Percentiles rank a stretch among this genome's conserved stretches.
phyloP scores from a whole-genome alignment of 2,797 vertebrate genomes.

The Cossypha caffra region DNA sequence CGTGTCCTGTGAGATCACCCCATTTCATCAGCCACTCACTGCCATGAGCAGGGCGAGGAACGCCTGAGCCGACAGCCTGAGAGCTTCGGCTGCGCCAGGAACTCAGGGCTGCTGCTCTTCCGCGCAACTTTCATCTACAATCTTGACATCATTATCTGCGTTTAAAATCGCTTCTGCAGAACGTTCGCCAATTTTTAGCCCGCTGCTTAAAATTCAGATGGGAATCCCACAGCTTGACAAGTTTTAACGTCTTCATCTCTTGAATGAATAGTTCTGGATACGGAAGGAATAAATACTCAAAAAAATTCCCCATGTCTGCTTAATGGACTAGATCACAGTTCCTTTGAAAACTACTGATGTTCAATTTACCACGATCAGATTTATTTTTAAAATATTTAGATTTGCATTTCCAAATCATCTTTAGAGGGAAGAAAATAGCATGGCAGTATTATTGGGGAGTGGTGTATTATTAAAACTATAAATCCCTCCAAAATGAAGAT shows the following conservation, averaged over 20 bases:
- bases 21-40: not conserved
- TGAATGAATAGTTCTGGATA: not conserved
- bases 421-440: conserved; percentile 51
- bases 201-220: not conserved
- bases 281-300: not conserved
- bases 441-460: conserved; percentile 18
- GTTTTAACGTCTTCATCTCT: not conserved
- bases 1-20: rapidly evolving
- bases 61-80: rapidly evolving
- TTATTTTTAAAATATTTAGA: conserved; percentile 49
- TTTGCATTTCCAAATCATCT: conserved; percentile 69
- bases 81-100: rapidly evolving
- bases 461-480: conserved; percentile 74
- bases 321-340: not conserved
- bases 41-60: not conserved
- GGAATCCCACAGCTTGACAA: not conserved
- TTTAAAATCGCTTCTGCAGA: not conserved
- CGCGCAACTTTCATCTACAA: rapidly evolving
- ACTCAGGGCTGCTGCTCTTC: not conserved
- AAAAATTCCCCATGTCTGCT: not conserved
- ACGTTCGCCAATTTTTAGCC: not conserved
- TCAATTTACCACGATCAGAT: conserved; percentile 46
- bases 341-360: conserved; percentile 7
- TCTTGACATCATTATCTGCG: not conserved
- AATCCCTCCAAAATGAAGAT: conserved; percentile 48